Base-by-base conservation (phyloP, 2,888 invertebrate genomes). In the Orthosia incerta region DNA sequence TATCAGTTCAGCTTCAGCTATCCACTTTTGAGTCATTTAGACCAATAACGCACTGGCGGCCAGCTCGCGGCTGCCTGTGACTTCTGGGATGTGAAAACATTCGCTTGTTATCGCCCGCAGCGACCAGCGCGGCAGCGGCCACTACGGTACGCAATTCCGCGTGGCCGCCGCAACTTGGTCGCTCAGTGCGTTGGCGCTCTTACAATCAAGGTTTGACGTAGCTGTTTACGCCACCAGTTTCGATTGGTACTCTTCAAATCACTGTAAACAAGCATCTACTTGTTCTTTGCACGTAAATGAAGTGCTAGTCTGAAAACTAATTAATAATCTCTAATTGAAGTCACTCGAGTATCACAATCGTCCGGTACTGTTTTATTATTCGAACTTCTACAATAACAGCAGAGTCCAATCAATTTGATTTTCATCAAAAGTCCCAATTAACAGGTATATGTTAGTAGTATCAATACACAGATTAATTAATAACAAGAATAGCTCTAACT, bases 401-500 rank as follows among this genome's bases (percentile, higher is more conserved):
- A 53, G 48, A 51, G 3, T 26, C 18, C 0, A 73, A 45, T 0
- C 2, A 45, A 53, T 46, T 53, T 60, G 31, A 18, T 51, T 46
- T 31, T 39, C 20, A 26, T 26, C 4, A 26, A 53, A 53, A n/a
- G 16, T 3, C 2, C 0, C 15, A 60, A 74, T 45, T 48, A 13
- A 16, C 18, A 23, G 4, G 1, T 23, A 18, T 13, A 12, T 20
- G 31, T n/a, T n/a, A 26, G 23, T 70, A 51, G n/a, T 75, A 48
- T 56, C 45, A 15, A 26, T 57, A 53, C 13, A 46, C n/a, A 66
- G n/a, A 15, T 57, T 12, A 57, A 39, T 63, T 67, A 70, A 65
- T 77, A 72, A 66, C 20, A 23, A 60, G 48, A 74, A 71, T 53
- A 23, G 39, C n/a, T 65, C 45, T 11, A 48, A 57, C 66, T 71